A percentile compares a stretch with the other conserved stretches of the same genome.
These are phyloP conservation scores for Balaeniceps rex DNA, from an alignment of 2,113 vertebrate genomes.

Conservation along the genomic window DNA sequence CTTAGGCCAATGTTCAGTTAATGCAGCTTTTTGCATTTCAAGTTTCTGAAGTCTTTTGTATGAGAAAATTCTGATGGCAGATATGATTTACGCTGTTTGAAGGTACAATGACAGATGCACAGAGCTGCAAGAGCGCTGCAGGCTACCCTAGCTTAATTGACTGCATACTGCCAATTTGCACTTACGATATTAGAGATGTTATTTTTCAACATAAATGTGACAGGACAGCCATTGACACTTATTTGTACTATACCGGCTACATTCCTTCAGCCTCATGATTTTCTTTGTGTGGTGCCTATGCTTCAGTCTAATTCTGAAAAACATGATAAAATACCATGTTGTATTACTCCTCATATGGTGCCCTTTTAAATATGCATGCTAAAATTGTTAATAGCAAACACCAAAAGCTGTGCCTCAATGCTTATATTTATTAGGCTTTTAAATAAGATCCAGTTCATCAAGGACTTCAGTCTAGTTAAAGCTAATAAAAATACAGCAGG, in stretches of 20 bases:
- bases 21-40: neutral
- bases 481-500: neutral
- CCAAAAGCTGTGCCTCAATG: neutral
- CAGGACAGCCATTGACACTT: neutral
- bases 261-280: neutral
- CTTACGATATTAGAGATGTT: neutral
- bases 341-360: neutral
- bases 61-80: neutral
- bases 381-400: neutral
- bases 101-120: neutral
- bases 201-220: neutral
- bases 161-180: neutral
- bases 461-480: neutral
- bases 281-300: neutral
- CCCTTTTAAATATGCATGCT: neutral
- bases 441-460: neutral
- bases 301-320: neutral
- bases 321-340: neutral
- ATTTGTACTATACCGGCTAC: neutral
- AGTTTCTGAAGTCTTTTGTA: neutral
- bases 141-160: neutral
- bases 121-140: neutral
- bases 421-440: neutral
- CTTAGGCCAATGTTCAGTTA: neutral
- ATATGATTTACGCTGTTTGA: neutral